These are phyloP conservation scores for Bubo scandiacus DNA, from an alignment of 2,113 vertebrate genomes.

Conservation along the genomic window DNA sequence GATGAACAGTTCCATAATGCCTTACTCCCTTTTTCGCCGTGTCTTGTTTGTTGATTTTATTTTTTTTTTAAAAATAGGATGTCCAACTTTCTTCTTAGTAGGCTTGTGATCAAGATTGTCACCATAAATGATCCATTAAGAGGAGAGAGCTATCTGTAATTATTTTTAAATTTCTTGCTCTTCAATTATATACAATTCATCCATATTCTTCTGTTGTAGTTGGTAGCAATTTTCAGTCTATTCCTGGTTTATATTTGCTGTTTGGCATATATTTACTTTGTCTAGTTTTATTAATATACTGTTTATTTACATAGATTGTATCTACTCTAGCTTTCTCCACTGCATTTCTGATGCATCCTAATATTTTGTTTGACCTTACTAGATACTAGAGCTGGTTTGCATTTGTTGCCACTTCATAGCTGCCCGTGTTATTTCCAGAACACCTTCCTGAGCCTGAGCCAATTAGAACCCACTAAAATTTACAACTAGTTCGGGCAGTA, in stretches of 20 bases:
- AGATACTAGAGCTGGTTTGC: not conserved
- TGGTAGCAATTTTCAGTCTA: not conserved
- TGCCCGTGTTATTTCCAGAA: not conserved
- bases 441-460: not conserved
- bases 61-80: not conserved
- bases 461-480: not conserved
- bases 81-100: not conserved
- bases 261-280: not conserved
- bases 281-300: not conserved
- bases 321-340: not conserved
- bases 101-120: not conserved
- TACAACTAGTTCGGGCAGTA: not conserved
- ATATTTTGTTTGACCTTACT: not conserved
- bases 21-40: not conserved
- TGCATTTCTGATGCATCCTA: not conserved
- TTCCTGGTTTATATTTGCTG: not conserved
- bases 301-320: not conserved
- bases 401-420: not conserved
- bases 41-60: not conserved
- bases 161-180: not conserved
- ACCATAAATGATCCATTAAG: not conserved
- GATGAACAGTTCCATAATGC: not conserved
- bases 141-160: not conserved
- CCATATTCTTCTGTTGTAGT: not conserved
- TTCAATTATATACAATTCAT: not conserved